Conservation (phyloP, 2,888 invertebrate species). For the Amphiduros pacificus region DNA sequence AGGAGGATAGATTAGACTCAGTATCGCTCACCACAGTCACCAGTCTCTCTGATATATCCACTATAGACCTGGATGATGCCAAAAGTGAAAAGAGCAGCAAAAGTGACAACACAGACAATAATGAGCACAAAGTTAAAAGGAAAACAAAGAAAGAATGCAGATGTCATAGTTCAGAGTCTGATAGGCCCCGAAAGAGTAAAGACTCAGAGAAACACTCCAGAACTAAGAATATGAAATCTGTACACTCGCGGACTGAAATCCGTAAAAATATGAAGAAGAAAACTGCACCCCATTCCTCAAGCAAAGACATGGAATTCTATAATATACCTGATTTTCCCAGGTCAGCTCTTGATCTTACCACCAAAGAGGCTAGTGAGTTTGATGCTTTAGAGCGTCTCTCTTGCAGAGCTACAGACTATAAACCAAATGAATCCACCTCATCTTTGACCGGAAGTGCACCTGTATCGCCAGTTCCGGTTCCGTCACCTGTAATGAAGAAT, state of each 20-base stretch:
- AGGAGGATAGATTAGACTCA: not conserved
- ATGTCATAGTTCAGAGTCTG: not conserved
- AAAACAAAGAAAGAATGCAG: slow-evolving; percentile 6
- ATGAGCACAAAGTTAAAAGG: not conserved
- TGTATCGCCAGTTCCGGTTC: not conserved
- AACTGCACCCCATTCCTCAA: not conserved
- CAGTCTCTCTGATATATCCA: slow-evolving; percentile 17
- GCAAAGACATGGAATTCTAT: slow-evolving; percentile 8
- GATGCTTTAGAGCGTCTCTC: slow-evolving; percentile 15
- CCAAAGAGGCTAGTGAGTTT: not conserved
- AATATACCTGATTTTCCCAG: slow-evolving; percentile 13
- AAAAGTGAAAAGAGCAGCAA: not conserved
- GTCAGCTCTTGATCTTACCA: not conserved
- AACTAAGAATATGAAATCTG: not conserved
- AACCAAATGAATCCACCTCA: not conserved
- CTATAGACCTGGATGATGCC: not conserved
- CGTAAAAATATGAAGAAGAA: not conserved
- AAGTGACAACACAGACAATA: not conserved
- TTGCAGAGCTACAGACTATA: slow-evolving; percentile 18
- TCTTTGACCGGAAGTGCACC: not conserved
- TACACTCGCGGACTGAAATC: not conserved
- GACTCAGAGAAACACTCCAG: no score
- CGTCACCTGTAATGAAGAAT: not conserved
- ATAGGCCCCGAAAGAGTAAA: not conserved
- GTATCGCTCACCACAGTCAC: slow-evolving; percentile 15